Conservation (phyloP, 2,113 vertebrate species). For the Hiodon tergisus region DNA sequence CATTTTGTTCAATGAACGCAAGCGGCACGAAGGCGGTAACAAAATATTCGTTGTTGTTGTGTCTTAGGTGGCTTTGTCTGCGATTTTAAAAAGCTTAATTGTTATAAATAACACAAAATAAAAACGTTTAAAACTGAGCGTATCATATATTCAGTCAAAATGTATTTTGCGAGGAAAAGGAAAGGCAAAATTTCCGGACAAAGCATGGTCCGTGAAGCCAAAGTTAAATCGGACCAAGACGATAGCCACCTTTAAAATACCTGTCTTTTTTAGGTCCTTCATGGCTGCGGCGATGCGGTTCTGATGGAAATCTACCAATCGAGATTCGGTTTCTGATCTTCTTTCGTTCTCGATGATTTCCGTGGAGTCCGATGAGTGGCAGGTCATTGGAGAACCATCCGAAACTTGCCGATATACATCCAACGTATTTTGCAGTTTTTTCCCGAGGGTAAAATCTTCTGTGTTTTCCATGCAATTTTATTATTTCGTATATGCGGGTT, state of each 20-base stretch:
- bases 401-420: conserved; percentile 37
- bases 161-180: too few species aligned
- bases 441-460: not conserved
- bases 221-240: too few species aligned
- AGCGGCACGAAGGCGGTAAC: too few species aligned
- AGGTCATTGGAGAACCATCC: conserved; percentile 65
- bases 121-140: not conserved
- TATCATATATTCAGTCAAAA: not conserved
- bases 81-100: too few species aligned
- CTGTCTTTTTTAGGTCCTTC: conserved; percentile 69
- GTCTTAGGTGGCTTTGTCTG: too few species aligned
- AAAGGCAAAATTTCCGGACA: not conserved
- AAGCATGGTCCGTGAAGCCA: not conserved
- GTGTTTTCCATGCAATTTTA: not conserved
- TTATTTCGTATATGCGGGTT: not conserved
- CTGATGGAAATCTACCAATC: conserved; percentile 55
- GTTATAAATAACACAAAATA: not conserved
- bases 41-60: too few species aligned
- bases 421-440: conserved; percentile 26
- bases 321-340: conserved; percentile 38
- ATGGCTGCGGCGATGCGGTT: conserved; percentile 62
- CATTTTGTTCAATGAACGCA: too few species aligned
- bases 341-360: conserved; percentile 53
- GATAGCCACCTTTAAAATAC: conserved; percentile 37
- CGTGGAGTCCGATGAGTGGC: conserved; percentile 66